These are phyloP conservation scores for Tipula unca DNA, from an alignment of 2,888 invertebrate genomes.

Conservation along the genomic window DNA sequence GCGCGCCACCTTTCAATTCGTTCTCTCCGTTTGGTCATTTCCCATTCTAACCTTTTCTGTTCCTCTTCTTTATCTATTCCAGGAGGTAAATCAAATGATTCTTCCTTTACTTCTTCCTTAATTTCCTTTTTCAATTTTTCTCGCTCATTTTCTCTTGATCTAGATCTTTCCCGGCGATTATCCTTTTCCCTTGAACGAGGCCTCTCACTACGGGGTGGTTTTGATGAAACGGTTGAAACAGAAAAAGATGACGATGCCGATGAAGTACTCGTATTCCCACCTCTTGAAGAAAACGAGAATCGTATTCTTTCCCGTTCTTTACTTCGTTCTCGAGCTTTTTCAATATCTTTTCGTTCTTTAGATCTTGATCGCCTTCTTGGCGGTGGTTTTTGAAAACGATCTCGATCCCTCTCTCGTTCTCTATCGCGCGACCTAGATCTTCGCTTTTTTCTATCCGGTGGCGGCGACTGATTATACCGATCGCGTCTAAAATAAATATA, in stretches of 20 bases:
- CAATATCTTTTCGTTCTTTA: constrained; percentile 21
- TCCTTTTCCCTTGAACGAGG: constrained; percentile 29
- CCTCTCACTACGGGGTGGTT: constrained; percentile 21
- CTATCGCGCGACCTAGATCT: constrained; percentile 53
- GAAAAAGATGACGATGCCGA: background rate
- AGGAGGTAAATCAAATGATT: constrained; percentile 54
- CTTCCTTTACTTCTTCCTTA: constrained; percentile 32
- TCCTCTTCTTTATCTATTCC: constrained; percentile 72
- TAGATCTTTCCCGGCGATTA: constrained; percentile 18
- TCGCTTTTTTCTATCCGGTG: constrained; percentile 51
- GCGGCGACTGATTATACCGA: constrained; percentile 31
- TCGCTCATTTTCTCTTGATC: constrained; percentile 15
- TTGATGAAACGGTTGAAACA: background rate
- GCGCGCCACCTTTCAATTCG: constrained; percentile 94
- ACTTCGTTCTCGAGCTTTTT: constrained; percentile 32
- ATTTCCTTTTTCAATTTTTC: background rate
- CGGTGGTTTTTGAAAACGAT: constrained; percentile 37
- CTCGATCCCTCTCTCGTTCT: constrained; percentile 49
- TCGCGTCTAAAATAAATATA: constrained; percentile 28
- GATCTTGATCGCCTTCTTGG: constrained; percentile 16
- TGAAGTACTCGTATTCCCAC: background rate
- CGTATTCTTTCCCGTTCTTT: constrained; percentile 28
- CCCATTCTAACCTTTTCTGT: constrained; percentile 78
- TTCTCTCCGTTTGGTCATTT: constrained; percentile 93
- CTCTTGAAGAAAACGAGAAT: background rate